A percentile compares a stretch with the other conserved stretches of the same genome.
phyloP scores from a whole-genome alignment of 2,113 vertebrate genomes.

The Odocoileus hemionus region DNA sequence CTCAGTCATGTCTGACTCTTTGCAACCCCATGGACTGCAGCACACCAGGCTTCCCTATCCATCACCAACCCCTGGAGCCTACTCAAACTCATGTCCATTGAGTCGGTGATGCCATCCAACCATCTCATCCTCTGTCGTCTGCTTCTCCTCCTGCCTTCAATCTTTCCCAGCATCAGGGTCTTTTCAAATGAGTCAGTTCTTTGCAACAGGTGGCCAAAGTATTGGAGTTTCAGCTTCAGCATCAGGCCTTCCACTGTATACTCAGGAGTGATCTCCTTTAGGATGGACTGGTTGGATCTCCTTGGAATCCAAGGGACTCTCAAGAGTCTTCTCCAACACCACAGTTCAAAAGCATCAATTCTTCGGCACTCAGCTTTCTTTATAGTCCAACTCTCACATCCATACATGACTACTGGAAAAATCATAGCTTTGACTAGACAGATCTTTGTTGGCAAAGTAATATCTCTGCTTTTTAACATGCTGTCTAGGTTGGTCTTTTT shows the following conservation, averaged over 20 bases:
- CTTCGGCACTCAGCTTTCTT: rapidly evolving
- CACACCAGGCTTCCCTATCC: background rate
- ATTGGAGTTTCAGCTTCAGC: background rate
- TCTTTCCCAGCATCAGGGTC: background rate
- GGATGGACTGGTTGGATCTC: no score
- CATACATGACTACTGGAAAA: background rate
- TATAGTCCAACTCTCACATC: background rate
- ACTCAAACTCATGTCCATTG: background rate
- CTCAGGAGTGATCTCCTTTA: background rate
- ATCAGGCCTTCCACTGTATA: background rate
- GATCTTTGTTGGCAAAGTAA: background rate
- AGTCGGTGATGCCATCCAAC: background rate
- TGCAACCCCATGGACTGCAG: background rate
- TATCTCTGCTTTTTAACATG: background rate
- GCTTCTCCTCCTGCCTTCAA: background rate
- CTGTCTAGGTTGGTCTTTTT: background rate
- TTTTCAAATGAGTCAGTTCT: background rate
- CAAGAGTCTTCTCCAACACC: background rate
- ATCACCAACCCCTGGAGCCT: background rate
- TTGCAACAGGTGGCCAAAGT: background rate
- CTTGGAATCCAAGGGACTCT: background rate
- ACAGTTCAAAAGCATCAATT: background rate
- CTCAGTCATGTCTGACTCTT: background rate
- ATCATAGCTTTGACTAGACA: background rate
- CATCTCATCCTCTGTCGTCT: background rate